Percentiles rank a stretch among this genome's conserved stretches.
Evolutionary conservation across 2,888 invertebrate genomes (phyloP).

Genomic region (Anodontia alba): DNA sequence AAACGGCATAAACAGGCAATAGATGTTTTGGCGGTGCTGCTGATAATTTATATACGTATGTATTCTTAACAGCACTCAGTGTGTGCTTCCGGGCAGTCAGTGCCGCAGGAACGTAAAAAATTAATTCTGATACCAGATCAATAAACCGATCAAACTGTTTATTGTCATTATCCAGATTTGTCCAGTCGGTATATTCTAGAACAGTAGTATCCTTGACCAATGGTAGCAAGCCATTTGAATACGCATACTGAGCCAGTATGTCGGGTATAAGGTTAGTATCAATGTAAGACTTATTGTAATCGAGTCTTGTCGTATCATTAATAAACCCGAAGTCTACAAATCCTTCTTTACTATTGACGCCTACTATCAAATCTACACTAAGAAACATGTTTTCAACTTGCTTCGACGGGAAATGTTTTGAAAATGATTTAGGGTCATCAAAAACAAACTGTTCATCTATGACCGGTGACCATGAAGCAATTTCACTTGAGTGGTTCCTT

Average conservation of each 20-base stretch:
- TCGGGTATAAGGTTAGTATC: not conserved
- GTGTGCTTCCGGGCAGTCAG: not conserved
- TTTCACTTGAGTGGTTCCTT: not conserved
- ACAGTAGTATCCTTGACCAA: not conserved
- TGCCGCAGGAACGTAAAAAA: not conserved
- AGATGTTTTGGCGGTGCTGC: not conserved
- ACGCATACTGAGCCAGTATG: not conserved
- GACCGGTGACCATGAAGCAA: not conserved
- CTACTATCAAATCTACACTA: not conserved
- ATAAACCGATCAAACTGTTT: not conserved
- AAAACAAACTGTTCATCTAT: not conserved
- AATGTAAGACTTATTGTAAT: not conserved
- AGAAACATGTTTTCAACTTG: not conserved
- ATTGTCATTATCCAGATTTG: not conserved
- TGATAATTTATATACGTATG: not conserved
- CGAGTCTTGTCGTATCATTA: not conserved
- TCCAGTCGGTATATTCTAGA: not conserved
- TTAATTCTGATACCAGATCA: not conserved
- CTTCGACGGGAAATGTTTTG: not conserved
- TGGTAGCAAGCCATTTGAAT: not conserved
- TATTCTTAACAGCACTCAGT: not conserved
- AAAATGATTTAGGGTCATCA: not conserved
- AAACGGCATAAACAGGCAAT: not conserved
- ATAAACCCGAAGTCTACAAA: not conserved
- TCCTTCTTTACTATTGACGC: not conserved